Percentiles rank a stretch among this genome's conserved stretches.
Conservation (phyloP, 2,797 vertebrate species). For the Tamandua tetradactyla region DNA sequence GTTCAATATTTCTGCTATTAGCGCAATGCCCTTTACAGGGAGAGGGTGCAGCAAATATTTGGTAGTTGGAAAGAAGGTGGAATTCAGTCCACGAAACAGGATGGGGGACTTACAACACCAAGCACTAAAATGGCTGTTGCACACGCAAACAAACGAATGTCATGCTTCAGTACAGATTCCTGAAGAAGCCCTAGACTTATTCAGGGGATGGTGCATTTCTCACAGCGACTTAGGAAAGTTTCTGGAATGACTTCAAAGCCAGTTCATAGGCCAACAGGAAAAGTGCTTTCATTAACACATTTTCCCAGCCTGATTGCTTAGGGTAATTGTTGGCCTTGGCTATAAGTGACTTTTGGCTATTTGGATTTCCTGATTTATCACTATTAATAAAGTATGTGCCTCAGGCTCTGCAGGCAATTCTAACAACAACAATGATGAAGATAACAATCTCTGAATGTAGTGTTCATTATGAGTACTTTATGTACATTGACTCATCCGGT, state of each 20-base stretch:
- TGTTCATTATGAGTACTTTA: not conserved
- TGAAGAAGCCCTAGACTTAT: not conserved
- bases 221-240: not conserved
- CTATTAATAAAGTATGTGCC: not conserved
- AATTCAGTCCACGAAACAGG: not conserved
- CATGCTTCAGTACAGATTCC: not conserved
- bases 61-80: not conserved
- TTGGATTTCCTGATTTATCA: not conserved
- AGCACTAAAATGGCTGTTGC: not conserved
- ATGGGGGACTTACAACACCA: not conserved
- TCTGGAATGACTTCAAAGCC: not conserved
- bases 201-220: not conserved
- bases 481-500: not conserved
- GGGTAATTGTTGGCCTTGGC: not conserved
- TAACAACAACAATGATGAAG: not conserved
- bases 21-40: not conserved
- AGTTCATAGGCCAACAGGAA: not conserved
- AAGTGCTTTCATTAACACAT: not conserved
- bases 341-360: not conserved
- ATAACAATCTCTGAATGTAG: not conserved
- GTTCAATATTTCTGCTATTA: not conserved
- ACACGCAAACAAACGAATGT: not conserved
- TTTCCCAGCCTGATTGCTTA: constrained; percentile 1
- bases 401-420: not conserved
- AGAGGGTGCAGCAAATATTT: not conserved